These are phyloP conservation scores for Chelonus formosanus DNA, from an alignment of 2,888 invertebrate species.

Conservation along the genomic window DNA sequence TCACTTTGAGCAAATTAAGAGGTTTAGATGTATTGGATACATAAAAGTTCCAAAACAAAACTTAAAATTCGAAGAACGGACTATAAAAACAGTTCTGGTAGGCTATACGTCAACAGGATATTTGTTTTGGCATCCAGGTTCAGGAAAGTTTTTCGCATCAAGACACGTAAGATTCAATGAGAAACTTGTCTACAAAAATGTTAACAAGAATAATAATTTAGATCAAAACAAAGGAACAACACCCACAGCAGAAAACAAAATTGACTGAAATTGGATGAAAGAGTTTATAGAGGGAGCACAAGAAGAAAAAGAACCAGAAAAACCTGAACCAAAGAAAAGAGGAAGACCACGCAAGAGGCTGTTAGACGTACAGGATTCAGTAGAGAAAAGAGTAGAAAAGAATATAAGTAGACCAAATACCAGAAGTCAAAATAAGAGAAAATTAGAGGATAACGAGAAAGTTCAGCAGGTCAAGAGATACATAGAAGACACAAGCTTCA, in stretches of 20 bases:
- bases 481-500: conserved; percentile 12
- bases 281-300: too few relatives aligned
- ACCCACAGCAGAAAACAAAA: too few relatives aligned
- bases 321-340: conserved; percentile 22
- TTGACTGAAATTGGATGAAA: too few relatives aligned
- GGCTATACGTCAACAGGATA: conserved; percentile 34
- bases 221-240: neutral
- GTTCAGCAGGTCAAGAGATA: neutral
- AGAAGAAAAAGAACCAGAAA: neutral
- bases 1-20: conserved; percentile 35
- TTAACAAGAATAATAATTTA: conserved; percentile 26
- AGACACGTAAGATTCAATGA: conserved; percentile 36
- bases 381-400: conserved; percentile 1
- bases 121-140: conserved; percentile 32
- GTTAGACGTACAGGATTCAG: neutral
- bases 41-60: conserved; percentile 34
- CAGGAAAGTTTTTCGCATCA: conserved; percentile 38
- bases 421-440: conserved; percentile 26
- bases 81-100: conserved; percentile 30
- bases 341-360: conserved; percentile 13
- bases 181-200: conserved; percentile 35
- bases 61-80: conserved; percentile 31
- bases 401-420: conserved; percentile 29
- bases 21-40: conserved; percentile 39
- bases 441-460: conserved; percentile 2